Evolutionary conservation across 1,140 invertebrate species (phyloP), one percentile per base, ranked within the genome.

Genomic region (Nymphalis io): DNA sequence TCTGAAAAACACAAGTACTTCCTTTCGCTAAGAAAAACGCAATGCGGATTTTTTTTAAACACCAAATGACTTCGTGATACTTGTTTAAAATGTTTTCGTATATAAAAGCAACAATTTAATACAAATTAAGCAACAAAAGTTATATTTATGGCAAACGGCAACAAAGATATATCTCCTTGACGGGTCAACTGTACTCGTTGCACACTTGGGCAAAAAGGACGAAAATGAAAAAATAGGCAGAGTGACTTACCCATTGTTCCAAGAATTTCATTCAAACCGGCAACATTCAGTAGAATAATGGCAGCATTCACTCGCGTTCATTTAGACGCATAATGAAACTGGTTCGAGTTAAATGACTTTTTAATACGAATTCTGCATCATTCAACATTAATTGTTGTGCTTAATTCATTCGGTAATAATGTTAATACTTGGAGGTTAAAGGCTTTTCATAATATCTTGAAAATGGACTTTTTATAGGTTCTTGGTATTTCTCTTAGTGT

Each of bases 291-390:
- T 59, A 59, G 66, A 71, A 74, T 68, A 74, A 55, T 60, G 46
- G 58, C 61, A 59, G 46, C 62, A 55, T 63, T 70, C 69, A 44
- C 55, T 55, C 59, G 60, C 60, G 40, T 42, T 74, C 72, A 62
- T 70, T 70, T 70, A 53, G 63, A 60, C 53, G 68, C 63, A 67
- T 68, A 74, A 71, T 74, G 48, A 68, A 55, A 68, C 64, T 27
- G 58, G 67, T 42, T 18, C 48, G 40, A 39, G 15, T 44, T 64
- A 63, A 74, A 74, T 72, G 73, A 74, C 60, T 67, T 72, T 68
- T 74, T 74, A 72, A 74, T 74, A 74, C 40, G 40, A 67, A 71
- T 60, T 58, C 60, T 64, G 57, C 51, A 68, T 62, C 58, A 40
- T 68, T 60, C 23, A 44, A 57, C 65, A 60, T 42, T 64, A 73